A percentile compares a stretch with the other conserved stretches of the same genome.
These are phyloP conservation scores for Octodonta nipae DNA, from an alignment of 2,888 invertebrate species.

Conservation along the genomic window DNA sequence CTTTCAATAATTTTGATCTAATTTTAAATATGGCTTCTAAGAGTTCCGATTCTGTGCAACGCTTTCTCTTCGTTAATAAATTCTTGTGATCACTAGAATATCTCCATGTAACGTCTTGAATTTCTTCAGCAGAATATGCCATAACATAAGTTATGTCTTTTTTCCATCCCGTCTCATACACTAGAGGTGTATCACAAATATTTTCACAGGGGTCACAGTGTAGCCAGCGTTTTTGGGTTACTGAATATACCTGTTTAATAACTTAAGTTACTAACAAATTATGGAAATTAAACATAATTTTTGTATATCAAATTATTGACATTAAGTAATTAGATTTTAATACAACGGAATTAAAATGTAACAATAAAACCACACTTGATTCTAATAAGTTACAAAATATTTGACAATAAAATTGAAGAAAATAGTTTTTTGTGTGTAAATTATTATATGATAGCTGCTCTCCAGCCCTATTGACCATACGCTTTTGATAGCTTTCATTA, in stretches of 20 bases:
- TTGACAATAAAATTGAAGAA: too few species aligned
- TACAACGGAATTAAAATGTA: too few species aligned
- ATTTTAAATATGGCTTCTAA: conserved; percentile 43
- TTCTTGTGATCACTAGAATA: conserved; percentile 45
- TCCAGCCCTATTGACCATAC: too few species aligned
- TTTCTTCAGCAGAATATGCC: conserved; percentile 75
- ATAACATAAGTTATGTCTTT: conserved; percentile 77
- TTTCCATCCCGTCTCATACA: conserved; percentile 84
- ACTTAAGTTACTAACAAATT: too few species aligned
- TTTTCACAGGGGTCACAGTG: conserved; percentile 95
- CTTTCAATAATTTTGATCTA: conserved; percentile 45
- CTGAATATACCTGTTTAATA: conserved; percentile 75
- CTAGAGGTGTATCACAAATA: conserved; percentile 69
- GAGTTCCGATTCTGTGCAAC: conserved; percentile 49
- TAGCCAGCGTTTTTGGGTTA: conserved; percentile 65
- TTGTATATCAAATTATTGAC: background rate
- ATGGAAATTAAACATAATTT: background rate
- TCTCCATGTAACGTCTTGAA: conserved; percentile 92
- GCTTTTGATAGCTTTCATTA: too few species aligned
- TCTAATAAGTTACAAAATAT: too few species aligned
- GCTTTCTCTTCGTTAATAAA: conserved; percentile 40
- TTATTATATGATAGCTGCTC: too few species aligned
- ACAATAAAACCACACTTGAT: too few species aligned
- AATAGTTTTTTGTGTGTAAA: too few species aligned
- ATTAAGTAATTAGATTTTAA: conserved; percentile 1